These are phyloP conservation scores for Sebastes cheni DNA, from an alignment of 2,797 vertebrate genomes.

Conservation along the genomic window DNA sequence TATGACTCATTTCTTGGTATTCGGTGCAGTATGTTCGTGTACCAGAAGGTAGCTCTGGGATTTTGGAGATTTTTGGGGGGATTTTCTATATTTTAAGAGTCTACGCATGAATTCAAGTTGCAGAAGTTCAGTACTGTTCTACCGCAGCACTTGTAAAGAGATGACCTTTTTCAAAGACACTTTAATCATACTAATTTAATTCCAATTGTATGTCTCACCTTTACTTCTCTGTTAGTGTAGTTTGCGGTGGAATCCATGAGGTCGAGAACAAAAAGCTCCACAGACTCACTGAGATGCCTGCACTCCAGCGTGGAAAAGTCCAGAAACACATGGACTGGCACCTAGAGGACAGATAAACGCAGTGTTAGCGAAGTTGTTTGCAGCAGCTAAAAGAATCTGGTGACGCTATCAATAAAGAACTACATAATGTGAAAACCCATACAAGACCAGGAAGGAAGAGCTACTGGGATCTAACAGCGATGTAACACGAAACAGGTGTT, in stretches of 20 bases:
- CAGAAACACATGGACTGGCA: conserved; percentile 95
- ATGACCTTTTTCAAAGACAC: not conserved
- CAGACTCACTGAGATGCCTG: conserved; percentile 87
- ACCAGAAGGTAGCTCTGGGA: not conserved
- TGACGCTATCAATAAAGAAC: not conserved
- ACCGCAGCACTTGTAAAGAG: not conserved
- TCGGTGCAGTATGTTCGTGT: not conserved
- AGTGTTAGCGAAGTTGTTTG: not conserved
- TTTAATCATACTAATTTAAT: not conserved
- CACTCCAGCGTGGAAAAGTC: conserved; percentile 91
- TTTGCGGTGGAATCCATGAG: conserved; percentile 90
- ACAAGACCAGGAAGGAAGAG: not conserved
- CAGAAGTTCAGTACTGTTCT: not conserved
- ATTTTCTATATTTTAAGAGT: not conserved
- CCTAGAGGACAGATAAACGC: conserved; percentile 74
- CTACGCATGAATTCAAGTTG: not conserved
- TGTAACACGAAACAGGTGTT: not conserved
- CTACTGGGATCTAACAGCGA: not conserved
- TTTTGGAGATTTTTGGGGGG: not conserved
- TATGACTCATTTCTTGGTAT: not conserved
- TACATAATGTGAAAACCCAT: not conserved
- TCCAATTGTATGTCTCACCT: conserved; percentile 76
- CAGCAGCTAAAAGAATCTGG: not conserved
- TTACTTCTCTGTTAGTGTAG: conserved; percentile 87
- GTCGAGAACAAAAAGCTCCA: conserved; percentile 91